Evolutionary conservation across 2,797 vertebrate species (phyloP).

Genomic region (Cercopithecus hamlyni): DNA sequence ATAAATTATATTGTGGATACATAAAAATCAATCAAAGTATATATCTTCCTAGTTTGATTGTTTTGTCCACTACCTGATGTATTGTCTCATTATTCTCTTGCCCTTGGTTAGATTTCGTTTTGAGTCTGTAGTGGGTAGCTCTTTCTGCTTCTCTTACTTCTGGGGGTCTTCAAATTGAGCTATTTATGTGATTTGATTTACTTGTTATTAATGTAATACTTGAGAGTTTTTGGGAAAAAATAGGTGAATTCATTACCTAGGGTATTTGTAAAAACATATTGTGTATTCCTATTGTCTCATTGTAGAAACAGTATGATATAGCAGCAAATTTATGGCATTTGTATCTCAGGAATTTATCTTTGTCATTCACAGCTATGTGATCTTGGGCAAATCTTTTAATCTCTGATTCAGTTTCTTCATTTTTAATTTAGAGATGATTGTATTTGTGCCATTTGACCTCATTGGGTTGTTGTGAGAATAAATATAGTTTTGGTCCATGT

Average conservation of each 20-base stretch:
- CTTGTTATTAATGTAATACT: neutral
- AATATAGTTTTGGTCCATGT: neutral
- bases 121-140: neutral
- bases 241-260: neutral
- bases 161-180: neutral
- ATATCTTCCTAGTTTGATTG: neutral
- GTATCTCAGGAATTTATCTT: neutral
- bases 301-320: neutral
- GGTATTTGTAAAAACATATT: conserved; percentile 8
- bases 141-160: neutral
- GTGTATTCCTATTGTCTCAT: neutral
- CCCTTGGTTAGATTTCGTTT: conserved; percentile 12
- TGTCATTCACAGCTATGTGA: neutral
- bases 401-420: neutral
- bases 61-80: neutral
- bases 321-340: conserved; percentile 18
- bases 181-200: conserved; percentile 28
- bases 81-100: conserved; percentile 42
- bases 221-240: conserved; percentile 13
- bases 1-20: neutral
- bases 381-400: neutral
- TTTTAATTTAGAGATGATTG: neutral
- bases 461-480: conserved; percentile 31
- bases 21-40: neutral
- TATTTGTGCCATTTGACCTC: neutral